Evolutionary conservation across 2,888 invertebrate genomes (phyloP).

Genomic region (Ferdinandea cuprea): DNA sequence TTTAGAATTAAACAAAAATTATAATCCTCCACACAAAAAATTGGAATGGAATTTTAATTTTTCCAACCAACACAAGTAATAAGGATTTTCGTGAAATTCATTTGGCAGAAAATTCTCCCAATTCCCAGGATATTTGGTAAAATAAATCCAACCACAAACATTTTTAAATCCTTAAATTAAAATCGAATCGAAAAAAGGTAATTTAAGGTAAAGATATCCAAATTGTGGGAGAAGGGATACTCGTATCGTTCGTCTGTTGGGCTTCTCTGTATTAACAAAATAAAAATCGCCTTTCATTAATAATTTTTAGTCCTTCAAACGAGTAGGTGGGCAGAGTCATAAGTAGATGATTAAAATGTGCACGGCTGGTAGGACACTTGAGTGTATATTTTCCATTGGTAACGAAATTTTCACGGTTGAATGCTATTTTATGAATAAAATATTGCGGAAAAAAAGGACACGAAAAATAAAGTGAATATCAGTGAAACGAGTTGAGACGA

Average conservation of each 20-base stretch:
- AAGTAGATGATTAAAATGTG: slow-evolving; percentile 72
- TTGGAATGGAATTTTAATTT: slow-evolving; percentile 67
- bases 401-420: slow-evolving; percentile 54
- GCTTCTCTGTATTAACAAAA: background rate
- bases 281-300: slow-evolving; percentile 37
- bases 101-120: background rate
- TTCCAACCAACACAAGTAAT: slow-evolving; percentile 56
- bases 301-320: slow-evolving; percentile 22
- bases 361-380: slow-evolving; percentile 53
- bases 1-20: slow-evolving; percentile 63
- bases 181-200: slow-evolving; percentile 16
- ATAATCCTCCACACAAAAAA: slow-evolving; percentile 54
- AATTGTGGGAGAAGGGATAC: background rate
- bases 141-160: background rate
- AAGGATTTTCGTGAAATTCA: slow-evolving; percentile 33
- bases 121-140: slow-evolving; percentile 47
- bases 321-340: slow-evolving; percentile 32
- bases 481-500: slow-evolving; percentile 45
- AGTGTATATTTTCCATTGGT: slow-evolving; percentile 51
- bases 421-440: slow-evolving; percentile 57
- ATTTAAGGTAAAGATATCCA: background rate
- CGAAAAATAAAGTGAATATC: slow-evolving; percentile 19
- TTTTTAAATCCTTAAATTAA: slow-evolving; percentile 48
- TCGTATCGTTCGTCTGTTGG: background rate
- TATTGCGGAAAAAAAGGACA: slow-evolving; percentile 14